These are phyloP conservation scores for Intellagama lesueurii DNA, from an alignment of 2,797 vertebrate genomes.

Conservation along the genomic window DNA sequence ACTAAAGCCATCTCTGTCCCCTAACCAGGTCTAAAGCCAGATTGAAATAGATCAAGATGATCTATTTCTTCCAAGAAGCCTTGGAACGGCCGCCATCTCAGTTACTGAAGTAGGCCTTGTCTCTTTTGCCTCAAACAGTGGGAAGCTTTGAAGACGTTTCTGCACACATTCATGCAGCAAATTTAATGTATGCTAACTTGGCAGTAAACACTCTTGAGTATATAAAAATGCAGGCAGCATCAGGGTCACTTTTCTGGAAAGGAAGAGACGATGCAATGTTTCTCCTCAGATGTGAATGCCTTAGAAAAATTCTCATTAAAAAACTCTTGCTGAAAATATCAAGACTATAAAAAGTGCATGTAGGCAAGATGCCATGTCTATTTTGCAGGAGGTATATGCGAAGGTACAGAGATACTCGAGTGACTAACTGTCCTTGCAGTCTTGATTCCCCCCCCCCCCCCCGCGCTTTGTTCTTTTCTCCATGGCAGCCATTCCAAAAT, in stretches of 20 bases:
- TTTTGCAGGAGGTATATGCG: neutral
- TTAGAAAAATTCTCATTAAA: neutral
- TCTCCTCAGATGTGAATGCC: too few species aligned
- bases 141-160: neutral
- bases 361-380: neutral
- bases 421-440: neutral
- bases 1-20: too few species aligned
- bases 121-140: neutral
- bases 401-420: neutral
- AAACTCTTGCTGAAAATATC: neutral
- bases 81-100: neutral
- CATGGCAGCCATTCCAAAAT: neutral
- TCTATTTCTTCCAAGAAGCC: too few species aligned
- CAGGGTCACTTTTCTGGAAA: neutral
- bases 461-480: neutral
- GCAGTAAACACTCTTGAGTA: neutral
- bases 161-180: neutral
- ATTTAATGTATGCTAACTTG: neutral
- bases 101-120: neutral
- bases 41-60: too few species aligned
- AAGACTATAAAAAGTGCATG: neutral
- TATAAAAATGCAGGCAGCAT: neutral
- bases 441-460: accelerated
- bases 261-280: neutral
- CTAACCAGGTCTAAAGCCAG: too few species aligned